Base-by-base conservation (phyloP, 2,797 vertebrate species). In the Phoxinus dragarum region DNA sequence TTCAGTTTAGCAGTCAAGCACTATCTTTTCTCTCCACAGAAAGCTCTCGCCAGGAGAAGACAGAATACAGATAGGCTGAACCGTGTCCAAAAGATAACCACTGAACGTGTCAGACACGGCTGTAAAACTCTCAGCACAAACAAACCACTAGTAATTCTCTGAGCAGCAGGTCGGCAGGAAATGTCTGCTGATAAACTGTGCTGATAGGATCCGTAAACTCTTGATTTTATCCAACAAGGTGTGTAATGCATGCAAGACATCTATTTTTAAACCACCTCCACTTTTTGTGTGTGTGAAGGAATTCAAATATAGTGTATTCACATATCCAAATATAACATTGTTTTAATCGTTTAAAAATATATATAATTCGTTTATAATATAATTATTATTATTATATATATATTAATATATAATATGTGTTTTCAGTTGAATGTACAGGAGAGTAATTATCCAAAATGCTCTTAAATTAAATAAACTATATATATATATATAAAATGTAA, bases 181-280 rank as follows among this genome's bases (percentile, higher is more conserved):
- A 85, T 73, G 68, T 82, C 81, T 82, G 81, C 81, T 73, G 81
- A 74, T 80, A 80, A 80, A 80, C 84, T 80, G 27, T 44, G 40
- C 76, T 79, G 76, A 85, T 80, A 78, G 67, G 66, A 84, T 72
- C 54, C 67, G 79, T 68, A 71, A 49, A 61, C 75, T 56, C 42
- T 12, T 74, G 81, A 61, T 73, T 74, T 44, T 17, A 74, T 73
- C 81, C 66, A 56, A 74, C 52, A 81, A 82, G 49, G 56, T 67
- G 44, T 1, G 42, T 21, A 31, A 44, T 49, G 34, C 21, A 17
- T 71, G 23, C 3, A 31, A 40, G 5, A 27, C 6, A 3, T 82
- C 67, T 71, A 71, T 81, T 72, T 52, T 73, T 73, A 73, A 82
- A 73, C n/a, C 23, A 59, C 36, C 67, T 31, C 4, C 34, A 44